phyloP scores from a whole-genome alignment of 2,888 invertebrate genomes.

The Beris morrisii region DNA sequence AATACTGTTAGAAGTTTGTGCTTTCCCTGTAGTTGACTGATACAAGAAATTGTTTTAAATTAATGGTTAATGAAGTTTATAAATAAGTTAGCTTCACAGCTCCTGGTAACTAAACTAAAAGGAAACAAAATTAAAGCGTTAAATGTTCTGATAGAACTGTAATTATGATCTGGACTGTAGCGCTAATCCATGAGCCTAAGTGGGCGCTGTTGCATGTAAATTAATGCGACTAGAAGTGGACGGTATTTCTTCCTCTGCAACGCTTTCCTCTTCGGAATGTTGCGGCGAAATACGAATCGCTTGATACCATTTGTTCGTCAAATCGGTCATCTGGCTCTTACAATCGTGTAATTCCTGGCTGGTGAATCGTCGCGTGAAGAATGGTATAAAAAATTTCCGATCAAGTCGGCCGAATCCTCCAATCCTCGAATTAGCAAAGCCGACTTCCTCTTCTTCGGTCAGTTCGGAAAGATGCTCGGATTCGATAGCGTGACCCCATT shows the following conservation, averaged over 20 bases:
- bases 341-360: constrained; percentile 96
- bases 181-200: background rate
- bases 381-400: constrained; percentile 91
- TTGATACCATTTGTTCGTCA: constrained; percentile 97
- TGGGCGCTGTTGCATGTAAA: constrained; percentile 14
- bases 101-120: background rate
- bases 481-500: constrained; percentile 95
- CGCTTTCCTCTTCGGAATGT: constrained; percentile 77
- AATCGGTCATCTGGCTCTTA: constrained; percentile 93
- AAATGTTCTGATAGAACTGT: background rate
- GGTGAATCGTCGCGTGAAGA: constrained; percentile 93
- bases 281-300: constrained; percentile 88
- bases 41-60: too few relatives aligned
- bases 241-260: constrained; percentile 19
- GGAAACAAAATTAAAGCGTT: background rate
- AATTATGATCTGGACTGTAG: background rate
- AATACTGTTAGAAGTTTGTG: too few relatives aligned
- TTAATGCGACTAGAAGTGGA: constrained; percentile 26
- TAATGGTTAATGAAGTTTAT: too few relatives aligned
- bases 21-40: too few relatives aligned
- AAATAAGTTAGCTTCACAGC: constrained; percentile 2
- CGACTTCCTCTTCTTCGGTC: constrained; percentile 91
- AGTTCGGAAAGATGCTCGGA: constrained; percentile 91
- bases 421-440: constrained; percentile 74
- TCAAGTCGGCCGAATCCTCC: constrained; percentile 91